Base-by-base conservation (phyloP, 2,113 vertebrate genomes). In the Harpagus bidentatus region DNA sequence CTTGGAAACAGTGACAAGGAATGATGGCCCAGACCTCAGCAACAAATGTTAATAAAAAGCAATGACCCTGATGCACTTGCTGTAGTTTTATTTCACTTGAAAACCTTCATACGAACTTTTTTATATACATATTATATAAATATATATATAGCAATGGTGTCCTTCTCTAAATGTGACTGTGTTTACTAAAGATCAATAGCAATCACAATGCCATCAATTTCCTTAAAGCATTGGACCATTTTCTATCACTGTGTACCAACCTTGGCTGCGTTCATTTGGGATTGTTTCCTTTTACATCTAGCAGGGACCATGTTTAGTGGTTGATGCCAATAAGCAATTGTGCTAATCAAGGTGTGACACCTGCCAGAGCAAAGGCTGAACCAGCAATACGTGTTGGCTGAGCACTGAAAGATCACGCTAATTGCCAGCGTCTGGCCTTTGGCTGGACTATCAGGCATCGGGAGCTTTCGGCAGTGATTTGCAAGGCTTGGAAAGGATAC, bases 321-420 rank as follows among this genome's bases (percentile, higher is more conserved):
- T 10, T 66, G 66, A 53, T 94, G 95, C 92, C 92, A 96, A 3
- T 31, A 91, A 80, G 85, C 90, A 93, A 65, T 48, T 77, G 78
- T 2, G 4, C 78, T 93, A 92, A 92, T 88, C 85, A 66, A 90
- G 93, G 95, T 93, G 90, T 5, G 32, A 85, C 90, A 93, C 48
- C 74, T 29, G 12, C 82, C 87, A 88, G 85, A 73, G 78, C 90
- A 66, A 74, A 90, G 90, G 92, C 96, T 93, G 91, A 76, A 74
- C 32, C 73, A 82, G 78, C 78, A 67, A 13, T 43, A 43, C 26
- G 93, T 58, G 96, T 11, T 80, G 88, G 83, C 72, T 77, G 89
- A 93, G 84, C 0, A 1, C 77, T 82, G 81, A 80, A 76, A 79
- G 62, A 71, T 38, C 29, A 10, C 4, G 2, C 45, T 82, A 83